Base-by-base conservation (phyloP, 2,113 vertebrate species). In the Thunnus thynnus region DNA sequence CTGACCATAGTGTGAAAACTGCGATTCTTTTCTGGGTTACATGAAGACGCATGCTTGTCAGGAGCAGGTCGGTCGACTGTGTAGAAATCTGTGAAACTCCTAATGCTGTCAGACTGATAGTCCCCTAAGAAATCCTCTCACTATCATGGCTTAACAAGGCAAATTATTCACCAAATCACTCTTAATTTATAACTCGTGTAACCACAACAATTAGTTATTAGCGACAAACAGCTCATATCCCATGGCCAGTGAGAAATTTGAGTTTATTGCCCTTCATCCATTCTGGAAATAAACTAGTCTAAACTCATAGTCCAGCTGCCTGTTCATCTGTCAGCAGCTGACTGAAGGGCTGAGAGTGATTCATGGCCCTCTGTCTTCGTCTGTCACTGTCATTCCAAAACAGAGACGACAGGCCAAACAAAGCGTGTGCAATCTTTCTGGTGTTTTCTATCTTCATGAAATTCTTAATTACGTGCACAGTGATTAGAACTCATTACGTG, bases 1-100 rank as follows among this genome's bases (percentile, higher is more conserved):
- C 48, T 46, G 88, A 76, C 67, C 80, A 25, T 12, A 17, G 84
- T 83, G 80, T 82, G 76, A 78, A 89, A 84, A 89, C 82, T 77
- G 57, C 4, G 7, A 22, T 84, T 91, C 58, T 81, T 85, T 81
- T 83, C 84, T 78, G 76, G 69, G 72, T 83, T 76, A 74, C 70
- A 79, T 62, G 58, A 64, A 88, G 70, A 87, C 44, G 41, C 48
- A 14, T 20, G 80, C 64, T 71, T 78, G 70, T 89, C 84, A 85
- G 76, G 62, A 54, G 67, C 52, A 30, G 60, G 77, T 73, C 17
- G 50, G 60, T 67, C 50, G 7, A 47, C 52, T n/a, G 55, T 51
- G 67, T 20, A 55, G 56, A 78, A 78, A 65, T 67, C 56, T 54
- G 32, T 62, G n/a, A 47, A 56, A 50, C 50, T 58, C 48, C 36